Evolutionary conservation across 2,113 vertebrate genomes (phyloP).

Genomic region (Podiceps cristatus): DNA sequence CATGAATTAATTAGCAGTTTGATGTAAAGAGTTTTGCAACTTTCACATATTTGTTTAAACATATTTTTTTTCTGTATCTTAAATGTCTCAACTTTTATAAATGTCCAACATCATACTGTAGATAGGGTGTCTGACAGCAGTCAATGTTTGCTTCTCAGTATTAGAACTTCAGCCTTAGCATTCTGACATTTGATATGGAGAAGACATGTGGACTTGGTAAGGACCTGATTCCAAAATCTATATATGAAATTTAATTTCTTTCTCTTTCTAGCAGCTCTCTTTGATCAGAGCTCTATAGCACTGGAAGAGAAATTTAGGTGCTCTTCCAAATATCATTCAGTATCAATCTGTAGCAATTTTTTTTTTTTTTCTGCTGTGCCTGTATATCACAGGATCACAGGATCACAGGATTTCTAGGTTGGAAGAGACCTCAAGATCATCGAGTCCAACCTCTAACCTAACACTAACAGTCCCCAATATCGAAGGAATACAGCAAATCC

Average conservation of each 20-base stretch:
- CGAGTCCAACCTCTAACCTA: too few species aligned
- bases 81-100: background rate
- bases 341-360: background rate
- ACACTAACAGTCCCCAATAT: too few species aligned
- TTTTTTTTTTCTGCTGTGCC: background rate
- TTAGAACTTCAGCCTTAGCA: background rate
- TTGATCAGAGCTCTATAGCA: background rate
- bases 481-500: background rate
- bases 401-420: too few species aligned
- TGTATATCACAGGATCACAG: too few species aligned
- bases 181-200: background rate
- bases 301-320: rapidly evolving
- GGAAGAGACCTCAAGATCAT: too few species aligned
- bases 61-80: background rate
- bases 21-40: background rate
- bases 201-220: background rate
- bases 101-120: background rate
- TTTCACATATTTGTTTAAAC: background rate
- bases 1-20: background rate
- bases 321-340: background rate
- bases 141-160: background rate
- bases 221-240: background rate
- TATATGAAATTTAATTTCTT: background rate
- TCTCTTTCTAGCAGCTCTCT: background rate
- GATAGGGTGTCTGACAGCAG: background rate